Base-by-base conservation (phyloP, 2,797 vertebrate genomes). In the Lacerta agilis region DNA sequence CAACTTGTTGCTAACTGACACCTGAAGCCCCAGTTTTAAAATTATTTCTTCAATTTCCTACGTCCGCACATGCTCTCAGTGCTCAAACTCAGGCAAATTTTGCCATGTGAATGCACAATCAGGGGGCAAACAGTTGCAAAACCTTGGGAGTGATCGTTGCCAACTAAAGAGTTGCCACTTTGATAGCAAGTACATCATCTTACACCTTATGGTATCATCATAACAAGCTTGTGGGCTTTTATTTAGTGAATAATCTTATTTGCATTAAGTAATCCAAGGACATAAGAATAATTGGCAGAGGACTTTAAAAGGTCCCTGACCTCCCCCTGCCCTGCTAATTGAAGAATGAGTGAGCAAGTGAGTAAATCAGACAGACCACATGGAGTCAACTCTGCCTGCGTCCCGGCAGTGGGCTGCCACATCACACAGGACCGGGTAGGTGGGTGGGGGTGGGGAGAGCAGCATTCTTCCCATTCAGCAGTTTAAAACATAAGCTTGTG, bases 401-500 rank as follows among this genome's bases (percentile, higher is more conserved):
- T 87, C 71, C 23, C 38, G 4, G 67, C 33, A 64, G 49, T 45
- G 79, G n/a, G 49, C 55, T 75, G 41, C 58, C 61, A n/a, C 79
- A 81, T 88, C 78, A 85, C 41, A 41, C 23, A 29, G 7, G 23
- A 27, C 2, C 11, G 36, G 67, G 27, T 15, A 55, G 5, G 71
- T 7, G 33, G 43, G 17, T 55, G 41, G 20, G 45, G 4, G 27
- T 5, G 64, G 41, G 9, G 36, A 29, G 18, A 73, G 20, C 15
- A 81, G 78, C 49, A 41, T 23, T 69, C 58, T 76, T 38, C 61
- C 61, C 61, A 67, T 89, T 85, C 79, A 85, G 43, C 71, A 86
- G 41, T 81, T 69, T 76, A 85, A 85, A 76, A 55, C 27, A 49
- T 86, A 85, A 69, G 18, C 78, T 58, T 75, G 78, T 81, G 69